Evolutionary conservation across 2,797 vertebrate genomes (phyloP), one percentile per base, ranked within the genome.

Genomic region (Triplophysa bombifrons): DNA sequence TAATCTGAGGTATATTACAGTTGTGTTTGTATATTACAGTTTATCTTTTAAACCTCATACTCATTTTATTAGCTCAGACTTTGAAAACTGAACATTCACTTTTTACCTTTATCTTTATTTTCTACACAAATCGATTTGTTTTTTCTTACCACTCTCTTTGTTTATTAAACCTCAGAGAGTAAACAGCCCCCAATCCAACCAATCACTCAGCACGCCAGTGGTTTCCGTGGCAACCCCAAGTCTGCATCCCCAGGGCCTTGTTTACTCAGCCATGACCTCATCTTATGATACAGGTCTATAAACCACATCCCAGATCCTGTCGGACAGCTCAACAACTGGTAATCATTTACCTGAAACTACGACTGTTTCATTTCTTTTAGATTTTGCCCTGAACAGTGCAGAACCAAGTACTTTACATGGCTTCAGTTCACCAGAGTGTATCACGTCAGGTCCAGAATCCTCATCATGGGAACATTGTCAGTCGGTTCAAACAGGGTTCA

Each of bases 171-270:
- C 94, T 86, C 95, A 97, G 75, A 94, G 95, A 91, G 93, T 95
- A 89, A 95, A 90, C 87, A 94, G 92, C 85, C 94, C 94, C 83
- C 94, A 95, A 89, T 94, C 96, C 85, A 90, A 91, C 63, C 96
- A 97, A 80, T 87, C 95, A 72, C 91, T 97, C 30, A 95, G 94
- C 85, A 97, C 97, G 5, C 97, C 97, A 0, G 95, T 97, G 85
- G 96, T 98, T 84, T 97, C 96, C 13, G 95, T 97, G 88, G 93
- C 93, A 66, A 98, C 97, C 20, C 96, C 97, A 19, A 97, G 96
- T 84, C 88, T 98, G 89, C 90, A 94, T 30, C 94, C 94, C 0
- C 96, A 98, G 89, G 94, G 95, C 51, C 88, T 97, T 67, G 91
- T 94, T 51, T 98, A 97, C 84, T 94, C 95, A 0, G 89, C 94